Evolutionary conservation across 2,113 vertebrate genomes (phyloP).

Genomic region (Microtus richardsoni): DNA sequence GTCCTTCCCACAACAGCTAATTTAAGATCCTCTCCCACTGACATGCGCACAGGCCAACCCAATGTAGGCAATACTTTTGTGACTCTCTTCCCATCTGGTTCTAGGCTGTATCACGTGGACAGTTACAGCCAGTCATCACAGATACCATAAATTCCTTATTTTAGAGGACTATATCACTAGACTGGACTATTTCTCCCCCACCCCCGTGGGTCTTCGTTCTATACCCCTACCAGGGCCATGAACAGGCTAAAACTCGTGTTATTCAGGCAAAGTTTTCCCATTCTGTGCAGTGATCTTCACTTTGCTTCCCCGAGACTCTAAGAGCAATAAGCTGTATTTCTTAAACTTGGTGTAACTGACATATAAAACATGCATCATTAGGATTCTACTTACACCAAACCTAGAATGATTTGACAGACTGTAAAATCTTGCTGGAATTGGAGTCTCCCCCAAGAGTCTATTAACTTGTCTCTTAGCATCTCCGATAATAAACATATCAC

Average conservation of each 20-base stretch:
- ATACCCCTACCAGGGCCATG: too few relatives aligned
- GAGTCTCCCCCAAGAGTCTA: neutral
- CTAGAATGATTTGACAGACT: constrained; percentile 20
- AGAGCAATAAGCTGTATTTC: neutral
- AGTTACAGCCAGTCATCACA: neutral
- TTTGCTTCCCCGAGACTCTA: neutral
- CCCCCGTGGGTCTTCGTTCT: neutral
- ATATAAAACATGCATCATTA: constrained; percentile 17
- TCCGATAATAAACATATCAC: constrained; percentile 58
- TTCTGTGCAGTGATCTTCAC: neutral
- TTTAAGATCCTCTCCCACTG: neutral
- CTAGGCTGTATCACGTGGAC: neutral
- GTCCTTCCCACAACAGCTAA: neutral
- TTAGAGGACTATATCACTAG: too few relatives aligned
- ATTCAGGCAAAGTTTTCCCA: neutral
- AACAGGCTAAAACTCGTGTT: too few relatives aligned
- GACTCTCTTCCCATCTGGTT: too few relatives aligned
- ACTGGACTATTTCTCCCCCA: neutral
- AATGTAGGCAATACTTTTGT: neutral
- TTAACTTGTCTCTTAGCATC: constrained; percentile 51
- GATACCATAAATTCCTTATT: neutral
- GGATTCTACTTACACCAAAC: neutral
- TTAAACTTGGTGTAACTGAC: constrained; percentile 30
- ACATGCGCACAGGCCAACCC: neutral
- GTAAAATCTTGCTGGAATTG: constrained; percentile 12